Conservation (phyloP, 2,888 invertebrate species). For the Acronicta aceris region DNA sequence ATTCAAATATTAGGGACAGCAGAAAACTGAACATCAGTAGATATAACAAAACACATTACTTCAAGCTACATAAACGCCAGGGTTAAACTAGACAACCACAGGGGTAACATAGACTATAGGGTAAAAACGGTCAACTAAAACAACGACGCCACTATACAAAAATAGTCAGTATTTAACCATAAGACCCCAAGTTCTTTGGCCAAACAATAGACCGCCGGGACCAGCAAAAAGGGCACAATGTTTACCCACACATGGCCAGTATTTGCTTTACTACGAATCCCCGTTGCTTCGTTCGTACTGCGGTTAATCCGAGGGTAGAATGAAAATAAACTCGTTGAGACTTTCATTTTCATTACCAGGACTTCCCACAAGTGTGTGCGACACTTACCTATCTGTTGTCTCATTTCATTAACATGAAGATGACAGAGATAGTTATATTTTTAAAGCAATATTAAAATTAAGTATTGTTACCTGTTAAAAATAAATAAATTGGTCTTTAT, state of each 20-base stretch:
- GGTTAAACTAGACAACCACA: slow-evolving; percentile 37
- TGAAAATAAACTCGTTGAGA: slow-evolving; percentile 62
- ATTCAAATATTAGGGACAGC: neutral
- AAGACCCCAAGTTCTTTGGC: slow-evolving; percentile 55
- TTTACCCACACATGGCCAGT: slow-evolving; percentile 66
- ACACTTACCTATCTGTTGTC: slow-evolving; percentile 41
- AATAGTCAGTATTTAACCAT: slow-evolving; percentile 52
- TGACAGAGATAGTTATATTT: neutral
- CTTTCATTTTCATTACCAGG: slow-evolving; percentile 66
- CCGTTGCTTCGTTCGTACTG: slow-evolving; percentile 57
- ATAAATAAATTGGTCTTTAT: too few relatives aligned
- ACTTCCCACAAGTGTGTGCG: slow-evolving; percentile 65
- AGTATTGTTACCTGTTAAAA: too few relatives aligned
- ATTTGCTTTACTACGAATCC: slow-evolving; percentile 76
- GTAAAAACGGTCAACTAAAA: slow-evolving; percentile 44
- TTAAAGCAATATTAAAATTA: neutral
- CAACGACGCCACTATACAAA: slow-evolving; percentile 49
- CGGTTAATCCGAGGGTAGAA: slow-evolving; percentile 57
- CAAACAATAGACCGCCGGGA: slow-evolving; percentile 73
- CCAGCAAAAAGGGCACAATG: slow-evolving; percentile 69
- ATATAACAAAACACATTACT: slow-evolving; percentile 30
- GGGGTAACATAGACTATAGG: slow-evolving; percentile 42
- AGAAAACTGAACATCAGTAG: slow-evolving; percentile 29
- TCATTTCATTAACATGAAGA: neutral
- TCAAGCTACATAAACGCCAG: slow-evolving; percentile 18